Percentiles rank a stretch among this genome's conserved stretches.
phyloP scores from a whole-genome alignment of 2,797 vertebrate species.

The Channa striata region DNA sequence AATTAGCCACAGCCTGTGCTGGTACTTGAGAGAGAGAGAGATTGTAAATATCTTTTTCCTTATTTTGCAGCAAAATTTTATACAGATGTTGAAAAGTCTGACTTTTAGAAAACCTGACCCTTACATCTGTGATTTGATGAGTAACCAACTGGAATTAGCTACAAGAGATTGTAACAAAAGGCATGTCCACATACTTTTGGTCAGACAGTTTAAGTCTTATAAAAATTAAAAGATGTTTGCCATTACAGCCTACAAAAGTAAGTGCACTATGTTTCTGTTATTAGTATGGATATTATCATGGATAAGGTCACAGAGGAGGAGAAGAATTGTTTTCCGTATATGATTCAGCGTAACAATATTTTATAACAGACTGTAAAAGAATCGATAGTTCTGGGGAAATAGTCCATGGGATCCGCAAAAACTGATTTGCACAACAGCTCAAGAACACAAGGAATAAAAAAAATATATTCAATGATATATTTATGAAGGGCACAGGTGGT shows the following conservation, averaged over 20 bases:
- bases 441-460: conserved; percentile 29
- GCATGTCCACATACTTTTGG: conserved; percentile 19
- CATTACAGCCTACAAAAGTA: not conserved
- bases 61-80: no score
- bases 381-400: conserved; percentile 32
- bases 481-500: conserved; percentile 62
- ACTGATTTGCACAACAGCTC: conserved; percentile 16
- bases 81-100: no score
- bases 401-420: conserved; percentile 24
- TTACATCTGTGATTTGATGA: not conserved
- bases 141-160: not conserved
- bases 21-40: no score
- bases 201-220: not conserved
- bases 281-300: not conserved
- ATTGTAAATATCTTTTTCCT: no score
- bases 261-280: conserved; percentile 12
- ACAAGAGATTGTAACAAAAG: not conserved
- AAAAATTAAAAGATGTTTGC: conserved; percentile 1
- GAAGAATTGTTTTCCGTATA: conserved; percentile 1
- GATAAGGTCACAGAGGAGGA: conserved; percentile 20
- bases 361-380: conserved; percentile 38
- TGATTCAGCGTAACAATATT: conserved; percentile 38
- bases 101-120: not conserved
- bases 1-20: no score
- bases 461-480: conserved; percentile 14